phyloP scores from a whole-genome alignment of 2,113 vertebrate genomes.

The Murina feae region DNA sequence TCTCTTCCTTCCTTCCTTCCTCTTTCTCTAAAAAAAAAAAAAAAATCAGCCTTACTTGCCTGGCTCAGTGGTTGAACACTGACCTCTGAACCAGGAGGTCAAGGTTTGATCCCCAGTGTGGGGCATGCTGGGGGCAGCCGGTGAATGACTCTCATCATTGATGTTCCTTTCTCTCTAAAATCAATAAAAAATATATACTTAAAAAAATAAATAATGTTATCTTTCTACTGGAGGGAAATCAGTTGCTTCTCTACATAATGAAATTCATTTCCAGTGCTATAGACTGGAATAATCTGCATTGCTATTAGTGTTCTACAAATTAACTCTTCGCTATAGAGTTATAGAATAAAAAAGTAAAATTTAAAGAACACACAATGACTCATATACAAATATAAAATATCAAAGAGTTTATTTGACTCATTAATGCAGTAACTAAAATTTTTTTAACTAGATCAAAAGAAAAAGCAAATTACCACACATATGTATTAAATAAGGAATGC shows the following conservation, averaged over 20 bases:
- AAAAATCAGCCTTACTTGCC: neutral
- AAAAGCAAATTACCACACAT: neutral
- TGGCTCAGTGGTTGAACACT: neutral
- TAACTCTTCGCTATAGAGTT: neutral
- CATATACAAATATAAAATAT: neutral
- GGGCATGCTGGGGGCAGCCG: neutral
- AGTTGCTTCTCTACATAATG: neutral
- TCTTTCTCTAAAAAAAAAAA: neutral
- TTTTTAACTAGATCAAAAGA: conserved; percentile 22
- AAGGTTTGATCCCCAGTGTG: neutral
- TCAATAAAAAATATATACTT: neutral
- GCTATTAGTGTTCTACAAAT: neutral
- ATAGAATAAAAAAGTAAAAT: conserved; percentile 19
- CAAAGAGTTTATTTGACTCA: neutral
- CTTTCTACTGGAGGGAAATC: conserved; percentile 10
- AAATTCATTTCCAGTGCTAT: neutral
- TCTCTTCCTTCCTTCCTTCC: no score
- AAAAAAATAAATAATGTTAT: neutral
- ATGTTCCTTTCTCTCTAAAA: neutral
- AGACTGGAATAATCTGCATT: neutral
- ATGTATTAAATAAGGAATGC: conserved; percentile 14
- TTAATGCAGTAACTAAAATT: neutral
- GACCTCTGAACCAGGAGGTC: no score
- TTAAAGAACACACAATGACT: neutral
- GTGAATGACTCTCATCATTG: neutral